A percentile compares a stretch with the other conserved stretches of the same genome.
Conservation (phyloP, 2,797 vertebrate genomes). For the Leucoraja ocellata region DNA sequence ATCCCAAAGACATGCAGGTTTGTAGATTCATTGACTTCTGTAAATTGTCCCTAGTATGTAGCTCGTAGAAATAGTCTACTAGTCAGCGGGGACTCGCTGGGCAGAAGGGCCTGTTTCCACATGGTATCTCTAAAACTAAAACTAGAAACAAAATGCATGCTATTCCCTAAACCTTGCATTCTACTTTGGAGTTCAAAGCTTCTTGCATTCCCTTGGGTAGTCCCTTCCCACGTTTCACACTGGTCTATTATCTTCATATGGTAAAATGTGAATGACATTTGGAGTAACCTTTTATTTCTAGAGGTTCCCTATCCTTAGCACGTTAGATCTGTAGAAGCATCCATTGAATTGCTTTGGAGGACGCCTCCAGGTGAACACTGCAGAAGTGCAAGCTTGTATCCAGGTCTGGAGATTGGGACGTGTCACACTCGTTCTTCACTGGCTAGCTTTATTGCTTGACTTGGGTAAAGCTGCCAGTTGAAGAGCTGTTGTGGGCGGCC, state of each 20-base stretch:
- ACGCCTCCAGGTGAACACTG: neutral
- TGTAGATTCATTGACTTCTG: no score
- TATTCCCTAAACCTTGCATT: neutral
- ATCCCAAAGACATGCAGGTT: no score
- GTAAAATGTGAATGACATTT: neutral
- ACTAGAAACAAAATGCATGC: no score
- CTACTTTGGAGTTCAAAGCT: neutral
- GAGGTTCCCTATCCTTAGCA: neutral
- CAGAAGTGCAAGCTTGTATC: neutral
- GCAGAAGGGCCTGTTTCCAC: no score
- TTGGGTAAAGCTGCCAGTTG: conserved; percentile 76
- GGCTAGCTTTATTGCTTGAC: conserved; percentile 74
- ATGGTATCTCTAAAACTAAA: no score
- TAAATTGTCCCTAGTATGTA: no score
- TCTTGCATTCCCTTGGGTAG: neutral
- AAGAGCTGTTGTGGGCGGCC: conserved; percentile 81
- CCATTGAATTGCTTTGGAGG: neutral
- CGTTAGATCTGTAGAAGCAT: neutral
- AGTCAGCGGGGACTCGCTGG: no score
- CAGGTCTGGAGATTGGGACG: neutral
- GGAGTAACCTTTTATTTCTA: neutral
- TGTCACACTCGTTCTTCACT: conserved; percentile 77
- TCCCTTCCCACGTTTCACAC: neutral
- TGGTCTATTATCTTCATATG: neutral
- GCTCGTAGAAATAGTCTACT: no score